Conservation (phyloP, 2,113 vertebrate genomes). For the Pelecanus crispus region DNA sequence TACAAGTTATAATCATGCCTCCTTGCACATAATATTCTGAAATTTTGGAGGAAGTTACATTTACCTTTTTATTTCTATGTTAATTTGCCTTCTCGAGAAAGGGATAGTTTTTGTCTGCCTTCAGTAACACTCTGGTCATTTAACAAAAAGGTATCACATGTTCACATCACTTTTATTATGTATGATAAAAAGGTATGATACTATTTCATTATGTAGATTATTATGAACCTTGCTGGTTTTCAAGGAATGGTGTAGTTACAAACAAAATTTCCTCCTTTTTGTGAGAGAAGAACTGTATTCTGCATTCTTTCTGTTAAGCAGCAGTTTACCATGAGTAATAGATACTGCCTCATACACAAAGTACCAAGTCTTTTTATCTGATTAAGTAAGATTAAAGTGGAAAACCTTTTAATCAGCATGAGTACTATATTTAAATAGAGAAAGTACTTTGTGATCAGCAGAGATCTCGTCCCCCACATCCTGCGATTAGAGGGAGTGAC, state of each 20-base stretch:
- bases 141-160: not conserved
- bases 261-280: not conserved
- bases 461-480: not conserved
- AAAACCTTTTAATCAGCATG: slow-evolving; percentile 23
- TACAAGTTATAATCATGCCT: not conserved
- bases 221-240: not conserved
- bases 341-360: not conserved
- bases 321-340: not conserved
- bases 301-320: not conserved
- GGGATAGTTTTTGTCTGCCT: not conserved
- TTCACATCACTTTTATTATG: not conserved
- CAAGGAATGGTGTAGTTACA: not conserved
- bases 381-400: slow-evolving; percentile 14
- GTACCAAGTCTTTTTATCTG: not conserved
- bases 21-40: not conserved
- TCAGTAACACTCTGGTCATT: not conserved
- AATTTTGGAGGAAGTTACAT: not conserved
- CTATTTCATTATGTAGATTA: not conserved
- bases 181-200: not conserved
- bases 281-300: not conserved
- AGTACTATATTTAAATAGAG: slow-evolving; percentile 52
- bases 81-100: not conserved
- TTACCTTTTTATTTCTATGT: not conserved
- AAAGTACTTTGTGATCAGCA: slow-evolving; percentile 6
- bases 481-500: slow-evolving; percentile 33